These are phyloP conservation scores for Onychomys arenicola DNA, from an alignment of 2,797 vertebrate species.

Conservation along the genomic window DNA sequence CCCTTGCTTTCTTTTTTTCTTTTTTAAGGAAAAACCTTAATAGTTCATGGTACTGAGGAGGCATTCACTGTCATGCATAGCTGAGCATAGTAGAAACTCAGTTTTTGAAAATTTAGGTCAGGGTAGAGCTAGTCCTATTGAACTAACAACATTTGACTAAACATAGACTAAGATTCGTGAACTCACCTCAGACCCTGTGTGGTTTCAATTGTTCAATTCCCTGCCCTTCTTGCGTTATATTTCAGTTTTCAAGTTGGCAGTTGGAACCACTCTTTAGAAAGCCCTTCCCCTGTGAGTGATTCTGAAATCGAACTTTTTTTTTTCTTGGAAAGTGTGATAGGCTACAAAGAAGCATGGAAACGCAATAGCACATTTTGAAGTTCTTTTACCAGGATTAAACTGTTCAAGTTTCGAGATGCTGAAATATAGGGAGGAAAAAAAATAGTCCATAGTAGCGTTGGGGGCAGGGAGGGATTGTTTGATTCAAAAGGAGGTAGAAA, in stretches of 20 bases:
- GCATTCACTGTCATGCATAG: not conserved
- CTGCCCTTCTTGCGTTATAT: conserved; percentile 8
- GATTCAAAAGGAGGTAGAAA: conserved; percentile 68
- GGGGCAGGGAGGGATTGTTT: conserved; percentile 34
- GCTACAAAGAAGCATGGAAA: conserved; percentile 79
- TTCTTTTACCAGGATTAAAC: conserved; percentile 76
- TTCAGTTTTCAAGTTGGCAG: conserved; percentile 67
- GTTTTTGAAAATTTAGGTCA: not conserved
- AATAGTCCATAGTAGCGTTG: conserved; percentile 50
- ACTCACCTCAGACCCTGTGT: conserved; percentile 35
- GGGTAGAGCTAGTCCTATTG: not conserved
- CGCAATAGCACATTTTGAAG: conserved; percentile 70
- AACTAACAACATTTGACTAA: not conserved
- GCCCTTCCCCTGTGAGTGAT: conserved; percentile 69
- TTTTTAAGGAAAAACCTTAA: not conserved
- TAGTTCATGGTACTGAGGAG: not conserved
- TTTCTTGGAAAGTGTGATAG: conserved; percentile 77
- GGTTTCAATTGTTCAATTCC: conserved; percentile 25
- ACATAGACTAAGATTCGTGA: not conserved
- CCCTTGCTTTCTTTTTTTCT: not conserved
- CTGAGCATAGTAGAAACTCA: not conserved
- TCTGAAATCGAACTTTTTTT: conserved; percentile 77
- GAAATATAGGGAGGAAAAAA: conserved; percentile 68
- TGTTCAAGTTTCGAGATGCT: conserved; percentile 73
- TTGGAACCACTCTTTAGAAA: conserved; percentile 68